Conservation (phyloP, 2,888 invertebrate genomes). For the Oligia fasciuncula region DNA sequence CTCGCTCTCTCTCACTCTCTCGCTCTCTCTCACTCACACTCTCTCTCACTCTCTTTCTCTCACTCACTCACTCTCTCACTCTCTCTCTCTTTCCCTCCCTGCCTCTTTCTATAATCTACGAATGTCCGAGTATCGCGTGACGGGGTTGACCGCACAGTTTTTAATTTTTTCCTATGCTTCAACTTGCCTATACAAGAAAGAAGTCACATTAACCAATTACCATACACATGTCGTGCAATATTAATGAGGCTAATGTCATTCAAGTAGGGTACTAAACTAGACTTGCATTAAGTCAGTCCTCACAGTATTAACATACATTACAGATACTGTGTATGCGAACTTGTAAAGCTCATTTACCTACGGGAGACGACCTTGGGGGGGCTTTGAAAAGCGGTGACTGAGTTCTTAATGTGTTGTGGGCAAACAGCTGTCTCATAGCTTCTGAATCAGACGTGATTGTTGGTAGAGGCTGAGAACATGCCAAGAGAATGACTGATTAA, state of each 20-base stretch:
- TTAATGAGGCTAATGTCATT: slow-evolving; percentile 41
- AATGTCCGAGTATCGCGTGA: neutral
- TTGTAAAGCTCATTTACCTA: slow-evolving; percentile 32
- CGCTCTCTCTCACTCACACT: no score
- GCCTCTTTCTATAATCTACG: no score
- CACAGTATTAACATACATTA: slow-evolving; percentile 35
- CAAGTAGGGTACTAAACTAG: slow-evolving; percentile 33
- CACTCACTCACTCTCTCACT: no score
- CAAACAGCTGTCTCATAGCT: slow-evolving; percentile 31
- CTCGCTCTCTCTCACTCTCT: no score
- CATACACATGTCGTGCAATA: slow-evolving; percentile 19
- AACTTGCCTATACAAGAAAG: neutral
- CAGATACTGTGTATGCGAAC: slow-evolving; percentile 19
- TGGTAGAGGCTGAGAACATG: slow-evolving; percentile 2
- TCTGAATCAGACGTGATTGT: slow-evolving; percentile 19
- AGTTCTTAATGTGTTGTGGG: slow-evolving; percentile 25
- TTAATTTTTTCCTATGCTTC: neutral
- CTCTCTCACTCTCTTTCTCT: no score
- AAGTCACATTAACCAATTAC: neutral
- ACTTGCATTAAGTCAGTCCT: slow-evolving; percentile 33
- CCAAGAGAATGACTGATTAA: slow-evolving; percentile 9
- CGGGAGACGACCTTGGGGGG: slow-evolving; percentile 33
- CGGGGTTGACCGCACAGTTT: neutral
- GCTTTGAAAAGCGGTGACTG: slow-evolving; percentile 23
- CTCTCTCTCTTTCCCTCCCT: no score